These are phyloP conservation scores for Cheilosia vernalis DNA, from an alignment of 2,888 invertebrate species.

Conservation along the genomic window DNA sequence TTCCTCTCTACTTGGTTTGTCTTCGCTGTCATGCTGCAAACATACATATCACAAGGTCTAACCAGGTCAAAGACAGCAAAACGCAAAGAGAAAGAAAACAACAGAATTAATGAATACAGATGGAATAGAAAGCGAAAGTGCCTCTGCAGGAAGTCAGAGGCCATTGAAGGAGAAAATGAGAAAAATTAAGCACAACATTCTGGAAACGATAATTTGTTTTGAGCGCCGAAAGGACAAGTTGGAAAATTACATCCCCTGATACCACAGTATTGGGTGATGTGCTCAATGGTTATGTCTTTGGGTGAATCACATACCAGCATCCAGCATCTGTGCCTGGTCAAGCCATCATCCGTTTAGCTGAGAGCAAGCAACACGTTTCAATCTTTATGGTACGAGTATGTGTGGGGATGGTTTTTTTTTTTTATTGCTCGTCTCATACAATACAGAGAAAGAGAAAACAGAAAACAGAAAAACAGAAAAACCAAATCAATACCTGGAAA, in stretches of 20 bases:
- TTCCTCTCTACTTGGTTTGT: constrained; percentile 7
- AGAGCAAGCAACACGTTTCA: constrained; percentile 69
- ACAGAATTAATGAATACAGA: constrained; percentile 60
- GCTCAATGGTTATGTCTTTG: constrained; percentile 1
- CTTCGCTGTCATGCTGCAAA: constrained; percentile 33
- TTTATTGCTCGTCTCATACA: constrained; percentile 9
- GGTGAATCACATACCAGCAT: constrained; percentile 37
- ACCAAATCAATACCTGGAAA: constrained; percentile 54
- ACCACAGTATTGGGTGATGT: background rate
- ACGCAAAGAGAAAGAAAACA: constrained; percentile 24
- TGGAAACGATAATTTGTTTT: constrained; percentile 59
- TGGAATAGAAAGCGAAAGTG: constrained; percentile 65
- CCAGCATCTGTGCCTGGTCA: constrained; percentile 54
- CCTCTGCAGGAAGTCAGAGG: constrained; percentile 58
- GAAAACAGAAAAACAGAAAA: background rate
- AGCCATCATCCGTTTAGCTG: constrained; percentile 47
- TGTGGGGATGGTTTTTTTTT: constrained; percentile 19
- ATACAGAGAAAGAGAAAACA: background rate
- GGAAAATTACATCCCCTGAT: constrained; percentile 6
- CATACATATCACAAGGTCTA: constrained; percentile 46
- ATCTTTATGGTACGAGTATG: constrained; percentile 42
- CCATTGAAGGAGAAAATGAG: constrained; percentile 51
- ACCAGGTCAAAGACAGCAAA: constrained; percentile 53
- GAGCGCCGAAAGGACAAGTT: constrained; percentile 32
- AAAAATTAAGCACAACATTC: constrained; percentile 51